Evolutionary conservation across 2,888 invertebrate genomes (phyloP).

Genomic region (Lasioglossum calceatum): DNA sequence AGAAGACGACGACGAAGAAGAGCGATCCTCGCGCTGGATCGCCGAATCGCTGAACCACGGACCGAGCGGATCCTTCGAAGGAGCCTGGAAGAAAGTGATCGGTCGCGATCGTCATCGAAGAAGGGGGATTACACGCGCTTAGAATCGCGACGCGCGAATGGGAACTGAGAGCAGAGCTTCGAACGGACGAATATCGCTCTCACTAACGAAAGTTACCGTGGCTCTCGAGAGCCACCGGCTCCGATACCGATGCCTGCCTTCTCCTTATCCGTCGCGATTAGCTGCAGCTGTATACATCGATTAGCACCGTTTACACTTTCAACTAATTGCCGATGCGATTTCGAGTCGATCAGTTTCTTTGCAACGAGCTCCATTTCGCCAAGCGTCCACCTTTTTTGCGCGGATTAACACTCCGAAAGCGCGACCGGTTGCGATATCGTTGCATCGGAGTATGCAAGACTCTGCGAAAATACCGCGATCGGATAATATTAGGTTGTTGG

Average conservation of each 20-base stretch:
- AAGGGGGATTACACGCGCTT: conserved; percentile 59
- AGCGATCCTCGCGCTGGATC: conserved; percentile 48
- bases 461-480: not conserved
- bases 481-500: not conserved
- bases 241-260: not conserved
- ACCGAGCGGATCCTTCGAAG: conserved; percentile 51
- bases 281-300: not conserved
- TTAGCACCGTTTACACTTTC: conserved; percentile 11
- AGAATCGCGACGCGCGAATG: conserved; percentile 48
- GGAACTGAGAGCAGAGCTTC: conserved; percentile 44
- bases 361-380: not conserved
- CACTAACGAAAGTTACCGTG: conserved; percentile 50
- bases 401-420: not conserved
- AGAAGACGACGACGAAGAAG: conserved; percentile 23
- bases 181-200: conserved; percentile 58
- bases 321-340: not conserved
- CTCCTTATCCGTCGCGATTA: conserved; percentile 1
- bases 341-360: not conserved
- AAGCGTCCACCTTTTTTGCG: not conserved
- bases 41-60: conserved; percentile 30
- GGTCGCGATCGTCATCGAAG: conserved; percentile 58
- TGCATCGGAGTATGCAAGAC: not conserved
- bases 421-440: not conserved
- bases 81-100: conserved; percentile 76
- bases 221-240: not conserved